Conservation (phyloP, 2,797 vertebrate genomes). For the Fratercula arctica region DNA sequence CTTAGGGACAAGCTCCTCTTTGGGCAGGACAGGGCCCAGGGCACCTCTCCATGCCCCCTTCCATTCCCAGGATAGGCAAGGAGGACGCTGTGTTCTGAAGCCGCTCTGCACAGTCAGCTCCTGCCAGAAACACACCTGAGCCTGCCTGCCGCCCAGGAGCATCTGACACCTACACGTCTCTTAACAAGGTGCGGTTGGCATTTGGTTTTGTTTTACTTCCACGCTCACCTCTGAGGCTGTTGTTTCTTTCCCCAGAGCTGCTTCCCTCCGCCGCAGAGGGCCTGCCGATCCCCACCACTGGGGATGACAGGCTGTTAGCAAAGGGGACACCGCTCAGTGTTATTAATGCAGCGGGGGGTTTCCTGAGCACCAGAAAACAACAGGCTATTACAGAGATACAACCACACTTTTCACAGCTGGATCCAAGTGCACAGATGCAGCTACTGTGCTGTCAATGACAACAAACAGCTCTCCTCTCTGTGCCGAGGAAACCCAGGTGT, state of each 20-base stretch:
- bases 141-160: neutral
- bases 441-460: neutral
- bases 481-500: accelerated
- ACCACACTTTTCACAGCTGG: neutral
- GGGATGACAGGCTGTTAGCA: neutral
- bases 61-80: neutral
- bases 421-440: neutral
- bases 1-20: neutral
- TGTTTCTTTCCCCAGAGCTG: neutral
- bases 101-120: neutral
- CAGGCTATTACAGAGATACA: neutral
- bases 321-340: neutral
- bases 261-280: accelerated
- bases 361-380: neutral
- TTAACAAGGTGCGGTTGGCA: neutral
- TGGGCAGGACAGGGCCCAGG: neutral
- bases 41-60: neutral
- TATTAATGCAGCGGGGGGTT: neutral
- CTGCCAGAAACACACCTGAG: neutral
- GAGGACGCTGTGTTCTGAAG: neutral
- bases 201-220: neutral
- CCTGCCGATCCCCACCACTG: accelerated
- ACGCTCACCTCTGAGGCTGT: accelerated
- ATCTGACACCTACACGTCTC: accelerated
- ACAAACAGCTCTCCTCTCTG: neutral